Base-by-base conservation (phyloP, 2,888 invertebrate species). In the Eupithecia exiguata region DNA sequence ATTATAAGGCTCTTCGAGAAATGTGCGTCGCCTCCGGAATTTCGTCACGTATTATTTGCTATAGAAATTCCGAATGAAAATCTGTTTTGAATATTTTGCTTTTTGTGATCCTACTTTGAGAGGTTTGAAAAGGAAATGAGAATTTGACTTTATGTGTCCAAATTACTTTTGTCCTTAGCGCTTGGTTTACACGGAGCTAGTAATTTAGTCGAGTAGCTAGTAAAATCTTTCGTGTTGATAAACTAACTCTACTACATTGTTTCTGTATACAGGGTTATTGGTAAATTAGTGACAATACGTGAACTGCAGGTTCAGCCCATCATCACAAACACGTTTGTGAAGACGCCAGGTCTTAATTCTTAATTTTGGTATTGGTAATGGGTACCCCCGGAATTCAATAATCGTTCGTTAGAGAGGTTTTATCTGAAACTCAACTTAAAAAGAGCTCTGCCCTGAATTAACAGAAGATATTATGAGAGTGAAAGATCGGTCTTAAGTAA, bases 1-100 rank as follows among this genome's bases (percentile, higher is more conserved):
- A 72, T 75, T 75, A 75, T 68, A 70, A 76, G 73, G 65, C 73
- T 62, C 35, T 66, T 30, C 49, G 66, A 65, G 66, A 71, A 76
- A 70, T 67, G 68, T 62, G 72, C 58, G 68, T 70, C 61, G 49
- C 53, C 25, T 68, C 65, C 21, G 68, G 53, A 74, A 72, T 74
- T 70, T 68, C 63, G 68, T 72, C 76, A 77, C 74, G 76, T 77
- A 74, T 74, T 74, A 76, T 70, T 69, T 70, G 72, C 65, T 46
- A 71, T 25, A 46, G 72, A 74, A 68, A 74, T 74, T 70, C 69
- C 58, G 36, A 69, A 69, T 58, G 69, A 70, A 72, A 72, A 69
- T 77, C 71, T 77, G 70, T 74, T 76, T 72, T 71, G 76, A 74
- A 72, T 72, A 72, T 72, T 72, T 68, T 21, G 71, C 73, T 75